Evolutionary conservation across 2,888 invertebrate species (phyloP).

Genomic region (Bimastos eiseni): DNA sequence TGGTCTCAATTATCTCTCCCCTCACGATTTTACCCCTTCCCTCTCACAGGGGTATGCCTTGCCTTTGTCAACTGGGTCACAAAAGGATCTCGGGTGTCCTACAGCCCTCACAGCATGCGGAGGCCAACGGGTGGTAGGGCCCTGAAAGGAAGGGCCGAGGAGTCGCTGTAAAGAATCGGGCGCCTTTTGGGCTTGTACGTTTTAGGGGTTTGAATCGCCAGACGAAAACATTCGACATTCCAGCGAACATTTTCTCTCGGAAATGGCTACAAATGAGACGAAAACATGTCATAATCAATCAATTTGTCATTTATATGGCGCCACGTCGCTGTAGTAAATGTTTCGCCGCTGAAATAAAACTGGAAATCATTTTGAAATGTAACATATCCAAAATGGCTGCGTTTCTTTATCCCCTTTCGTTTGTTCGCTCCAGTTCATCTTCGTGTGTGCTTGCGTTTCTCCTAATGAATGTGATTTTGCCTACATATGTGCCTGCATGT

Average conservation of each 20-base stretch:
- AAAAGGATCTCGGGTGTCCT: neutral
- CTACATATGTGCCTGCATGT: too few relatives aligned
- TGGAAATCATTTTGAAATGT: neutral
- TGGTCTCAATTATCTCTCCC: neutral
- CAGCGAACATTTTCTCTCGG: neutral
- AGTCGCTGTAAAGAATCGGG: neutral
- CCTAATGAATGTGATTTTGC: too few relatives aligned
- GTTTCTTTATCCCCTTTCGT: neutral
- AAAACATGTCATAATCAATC: neutral
- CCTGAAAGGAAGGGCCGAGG: neutral
- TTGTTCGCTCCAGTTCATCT: too few relatives aligned
- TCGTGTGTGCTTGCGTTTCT: too few relatives aligned
- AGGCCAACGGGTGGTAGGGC: neutral
- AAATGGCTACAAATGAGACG: neutral
- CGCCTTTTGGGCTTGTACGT: neutral
- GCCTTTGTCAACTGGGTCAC: constrained; percentile 13
- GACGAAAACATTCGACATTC: neutral
- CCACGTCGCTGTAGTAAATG: neutral
- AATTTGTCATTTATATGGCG: neutral
- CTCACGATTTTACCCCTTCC: neutral
- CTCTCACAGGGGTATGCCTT: neutral
- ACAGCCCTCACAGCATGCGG: neutral
- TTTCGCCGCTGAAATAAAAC: neutral
- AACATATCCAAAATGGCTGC: neutral
- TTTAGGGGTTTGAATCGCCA: neutral